A percentile compares a stretch with the other conserved stretches of the same genome.
These are phyloP conservation scores for Porites lobata DNA, from an alignment of 92 coral and sea anemone species.

Conservation along the genomic window DNA sequence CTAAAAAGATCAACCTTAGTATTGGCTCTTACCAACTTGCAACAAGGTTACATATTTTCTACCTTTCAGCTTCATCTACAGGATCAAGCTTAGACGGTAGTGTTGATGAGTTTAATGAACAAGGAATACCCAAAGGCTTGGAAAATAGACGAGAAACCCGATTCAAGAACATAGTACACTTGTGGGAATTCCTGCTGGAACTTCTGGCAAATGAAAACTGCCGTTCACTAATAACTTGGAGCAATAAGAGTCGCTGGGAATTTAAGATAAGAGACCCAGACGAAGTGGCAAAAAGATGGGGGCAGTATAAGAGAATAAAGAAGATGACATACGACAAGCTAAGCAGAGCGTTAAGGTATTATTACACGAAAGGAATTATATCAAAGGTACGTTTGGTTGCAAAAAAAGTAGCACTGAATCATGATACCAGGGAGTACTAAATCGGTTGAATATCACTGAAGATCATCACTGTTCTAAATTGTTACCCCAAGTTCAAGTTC, in stretches of 20 bases:
- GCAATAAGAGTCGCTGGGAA: conserved; percentile 83
- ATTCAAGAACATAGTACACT: conserved; percentile 88
- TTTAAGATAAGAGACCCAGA: conserved; percentile 86
- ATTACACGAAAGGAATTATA: conserved; percentile 89
- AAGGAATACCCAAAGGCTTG: background rate
- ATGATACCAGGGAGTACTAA: too few species aligned
- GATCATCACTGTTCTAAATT: too few species aligned
- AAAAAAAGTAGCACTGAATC: background rate
- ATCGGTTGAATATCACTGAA: too few species aligned
- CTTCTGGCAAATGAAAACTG: conserved; percentile 74
- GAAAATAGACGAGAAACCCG: conserved; percentile 21
- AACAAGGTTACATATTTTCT: too few species aligned
- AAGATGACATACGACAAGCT: conserved; percentile 94
- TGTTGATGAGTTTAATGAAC: background rate
- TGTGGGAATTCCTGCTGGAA: conserved; percentile 95
- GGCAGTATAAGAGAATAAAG: conserved; percentile 83
- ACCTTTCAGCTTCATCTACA: too few species aligned
- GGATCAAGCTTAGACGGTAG: too few species aligned
- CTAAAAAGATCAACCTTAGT: too few species aligned
- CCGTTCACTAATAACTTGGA: conserved; percentile 87
- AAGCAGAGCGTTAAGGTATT: conserved; percentile 91
- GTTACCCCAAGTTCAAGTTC: too few species aligned
- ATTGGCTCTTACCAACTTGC: background rate
- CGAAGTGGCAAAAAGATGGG: conserved; percentile 94
- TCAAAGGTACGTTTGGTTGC: conserved; percentile 68